Conservation (phyloP, 37 sponge, comb jelly and placozoan genomes). For the Chondrosia reniformis region DNA sequence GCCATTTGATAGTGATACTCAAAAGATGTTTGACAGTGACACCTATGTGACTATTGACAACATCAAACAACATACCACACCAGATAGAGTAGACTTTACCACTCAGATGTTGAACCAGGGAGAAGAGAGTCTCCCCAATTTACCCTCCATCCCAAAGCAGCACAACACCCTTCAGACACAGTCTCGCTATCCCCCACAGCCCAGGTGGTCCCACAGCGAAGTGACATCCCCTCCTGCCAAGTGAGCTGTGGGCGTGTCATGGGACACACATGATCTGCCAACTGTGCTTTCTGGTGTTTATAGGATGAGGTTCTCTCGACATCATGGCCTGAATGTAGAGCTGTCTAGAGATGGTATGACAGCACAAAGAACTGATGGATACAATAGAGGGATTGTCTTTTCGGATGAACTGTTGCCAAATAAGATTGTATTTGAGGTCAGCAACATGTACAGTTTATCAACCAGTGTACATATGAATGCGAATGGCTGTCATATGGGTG, state of each 20-base stretch:
- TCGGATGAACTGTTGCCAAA: not conserved
- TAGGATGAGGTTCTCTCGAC: not conserved
- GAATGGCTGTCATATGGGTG: not conserved
- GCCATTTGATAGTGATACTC: no score
- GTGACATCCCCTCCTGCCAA: no score
- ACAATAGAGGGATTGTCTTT: not conserved
- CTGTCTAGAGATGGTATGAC: not conserved
- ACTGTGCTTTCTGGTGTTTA: not conserved
- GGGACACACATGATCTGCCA: no score
- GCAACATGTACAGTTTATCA: not conserved
- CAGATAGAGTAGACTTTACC: not conserved
- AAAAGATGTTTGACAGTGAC: no score
- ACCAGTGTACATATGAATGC: not conserved
- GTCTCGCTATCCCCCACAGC: no score
- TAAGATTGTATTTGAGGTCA: conserved; percentile 20
- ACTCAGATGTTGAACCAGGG: not conserved
- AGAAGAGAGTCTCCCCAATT: no score
- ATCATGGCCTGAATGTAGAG: not conserved
- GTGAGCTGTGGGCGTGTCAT: no score
- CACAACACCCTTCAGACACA: no score
- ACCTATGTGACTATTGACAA: no score
- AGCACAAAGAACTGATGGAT: not conserved
- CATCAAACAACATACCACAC: no score
- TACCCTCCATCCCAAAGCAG: no score
- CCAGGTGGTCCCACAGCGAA: no score